phyloP scores from a whole-genome alignment of 2,113 vertebrate species.

The Saguinus imperator region DNA sequence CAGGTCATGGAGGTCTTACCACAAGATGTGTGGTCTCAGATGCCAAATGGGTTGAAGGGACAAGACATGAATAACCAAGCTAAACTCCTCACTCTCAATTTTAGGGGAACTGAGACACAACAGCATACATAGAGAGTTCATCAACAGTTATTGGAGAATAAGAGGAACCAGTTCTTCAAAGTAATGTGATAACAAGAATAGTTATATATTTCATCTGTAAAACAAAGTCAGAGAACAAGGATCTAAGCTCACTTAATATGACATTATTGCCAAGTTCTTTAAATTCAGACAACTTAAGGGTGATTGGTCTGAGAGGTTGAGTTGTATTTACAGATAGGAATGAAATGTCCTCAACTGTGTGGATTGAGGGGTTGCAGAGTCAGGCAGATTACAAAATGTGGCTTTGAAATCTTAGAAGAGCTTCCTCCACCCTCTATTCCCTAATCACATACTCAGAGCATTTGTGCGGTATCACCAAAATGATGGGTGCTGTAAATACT shows the following conservation, averaged over 20 bases:
- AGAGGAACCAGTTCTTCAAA: background rate
- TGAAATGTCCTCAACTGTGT: constrained; percentile 20
- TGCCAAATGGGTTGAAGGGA: background rate
- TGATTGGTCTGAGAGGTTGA: background rate
- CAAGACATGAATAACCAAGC: background rate
- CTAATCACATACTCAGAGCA: constrained; percentile 64
- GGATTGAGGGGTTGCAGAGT: constrained; percentile 54
- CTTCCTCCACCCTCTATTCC: background rate
- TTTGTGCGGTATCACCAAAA: constrained; percentile 69
- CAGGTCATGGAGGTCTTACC: background rate
- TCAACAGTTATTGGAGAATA: background rate
- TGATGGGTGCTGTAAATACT: constrained; percentile 54
- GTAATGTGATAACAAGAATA: background rate
- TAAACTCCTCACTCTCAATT: background rate
- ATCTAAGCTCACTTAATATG: background rate
- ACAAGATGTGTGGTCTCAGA: background rate
- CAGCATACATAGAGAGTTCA: background rate
- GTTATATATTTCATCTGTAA: background rate
- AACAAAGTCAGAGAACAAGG: constrained; percentile 25
- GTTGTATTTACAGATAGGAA: constrained; percentile 40
- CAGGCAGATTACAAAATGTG: constrained; percentile 48
- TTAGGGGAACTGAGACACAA: background rate
- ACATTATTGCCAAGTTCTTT: background rate
- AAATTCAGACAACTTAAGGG: constrained; percentile 7
- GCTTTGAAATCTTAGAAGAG: constrained; percentile 67